These are phyloP conservation scores for Epiblema foenella DNA, from an alignment of 2,888 invertebrate genomes.

Conservation along the genomic window DNA sequence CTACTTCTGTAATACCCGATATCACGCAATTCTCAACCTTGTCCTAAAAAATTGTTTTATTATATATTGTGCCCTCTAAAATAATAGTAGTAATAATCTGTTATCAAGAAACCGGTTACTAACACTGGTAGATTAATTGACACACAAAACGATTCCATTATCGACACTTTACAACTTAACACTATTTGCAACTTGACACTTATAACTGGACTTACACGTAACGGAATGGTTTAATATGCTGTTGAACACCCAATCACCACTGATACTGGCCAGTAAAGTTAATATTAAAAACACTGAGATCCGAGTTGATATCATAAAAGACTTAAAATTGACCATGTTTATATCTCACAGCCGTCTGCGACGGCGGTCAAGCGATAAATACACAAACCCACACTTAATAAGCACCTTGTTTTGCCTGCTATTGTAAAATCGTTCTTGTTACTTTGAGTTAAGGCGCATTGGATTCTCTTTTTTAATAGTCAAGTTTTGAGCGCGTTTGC, in stretches of 20 bases:
- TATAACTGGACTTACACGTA: slow-evolving; percentile 36
- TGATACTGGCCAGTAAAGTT: slow-evolving; percentile 17
- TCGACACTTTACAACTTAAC: not conserved
- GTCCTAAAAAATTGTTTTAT: too few relatives aligned
- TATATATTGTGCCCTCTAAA: too few relatives aligned
- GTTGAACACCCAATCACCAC: slow-evolving; percentile 28
- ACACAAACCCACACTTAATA: not conserved
- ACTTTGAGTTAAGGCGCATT: not conserved
- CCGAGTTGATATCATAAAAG: not conserved
- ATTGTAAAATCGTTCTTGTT: not conserved
- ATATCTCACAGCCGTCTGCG: slow-evolving; percentile 2
- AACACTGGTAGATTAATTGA: not conserved
- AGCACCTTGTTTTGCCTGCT: not conserved
- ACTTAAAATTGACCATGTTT: slow-evolving; percentile 24
- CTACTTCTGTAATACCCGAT: too few relatives aligned
- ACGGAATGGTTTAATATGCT: slow-evolving; percentile 29
- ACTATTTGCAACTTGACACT: too few relatives aligned
- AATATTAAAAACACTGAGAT: slow-evolving; percentile 27
- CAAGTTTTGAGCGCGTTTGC: not conserved
- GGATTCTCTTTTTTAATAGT: not conserved
- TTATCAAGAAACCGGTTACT: not conserved
- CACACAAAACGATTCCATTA: slow-evolving; percentile 3
- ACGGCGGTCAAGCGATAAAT: slow-evolving; percentile 25
- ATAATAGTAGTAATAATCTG: too few relatives aligned
- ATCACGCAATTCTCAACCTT: too few relatives aligned